Conservation (phyloP, 2,113 vertebrate species). For the Sardina pilchardus region DNA sequence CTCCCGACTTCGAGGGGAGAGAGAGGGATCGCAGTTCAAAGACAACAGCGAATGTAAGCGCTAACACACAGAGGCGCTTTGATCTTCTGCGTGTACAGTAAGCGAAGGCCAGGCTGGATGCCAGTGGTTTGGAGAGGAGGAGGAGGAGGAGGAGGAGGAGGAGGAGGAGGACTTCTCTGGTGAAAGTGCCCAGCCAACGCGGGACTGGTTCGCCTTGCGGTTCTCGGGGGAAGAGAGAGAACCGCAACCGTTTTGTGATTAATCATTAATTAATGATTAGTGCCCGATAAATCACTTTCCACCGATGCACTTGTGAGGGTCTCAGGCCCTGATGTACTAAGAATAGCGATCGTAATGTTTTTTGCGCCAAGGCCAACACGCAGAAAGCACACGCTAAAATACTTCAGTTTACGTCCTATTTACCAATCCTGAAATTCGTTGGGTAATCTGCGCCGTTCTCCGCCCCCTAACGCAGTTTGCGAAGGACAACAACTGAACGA, state of each 20-base stretch:
- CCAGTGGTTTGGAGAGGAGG: background rate
- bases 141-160: background rate
- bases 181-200: background rate
- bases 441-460: no score
- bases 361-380: no score
- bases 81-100: conserved; percentile 26
- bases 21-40: conserved; percentile 31
- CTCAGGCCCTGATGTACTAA: no score
- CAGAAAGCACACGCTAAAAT: no score
- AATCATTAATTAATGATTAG: conserved; percentile 11
- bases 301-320: background rate
- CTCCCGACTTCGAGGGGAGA: background rate
- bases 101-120: background rate
- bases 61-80: conserved; percentile 31
- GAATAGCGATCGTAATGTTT: no score
- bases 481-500: no score
- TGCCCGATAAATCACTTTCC: background rate
- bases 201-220: background rate
- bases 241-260: background rate
- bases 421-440: no score
- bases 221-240: background rate
- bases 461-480: no score
- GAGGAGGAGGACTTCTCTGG: background rate
- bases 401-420: no score
- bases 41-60: conserved; percentile 22